These are phyloP conservation scores for Aspidoscelis tigris DNA, from an alignment of 2,113 vertebrate species.

Conservation along the genomic window DNA sequence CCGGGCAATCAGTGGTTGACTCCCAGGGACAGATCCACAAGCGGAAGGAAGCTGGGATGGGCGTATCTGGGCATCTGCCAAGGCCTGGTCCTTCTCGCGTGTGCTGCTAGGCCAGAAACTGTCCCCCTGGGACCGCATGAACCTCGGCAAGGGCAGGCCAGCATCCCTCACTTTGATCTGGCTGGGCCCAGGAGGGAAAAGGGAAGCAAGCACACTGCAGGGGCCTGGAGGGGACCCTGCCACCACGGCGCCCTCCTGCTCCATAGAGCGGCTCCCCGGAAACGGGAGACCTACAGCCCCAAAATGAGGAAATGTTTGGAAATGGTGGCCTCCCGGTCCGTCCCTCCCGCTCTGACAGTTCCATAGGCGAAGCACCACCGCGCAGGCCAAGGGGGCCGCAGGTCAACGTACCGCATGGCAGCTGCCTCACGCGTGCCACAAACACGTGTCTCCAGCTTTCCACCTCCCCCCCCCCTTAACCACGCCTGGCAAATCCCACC, in stretches of 20 bases:
- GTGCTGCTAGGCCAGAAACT: not conserved
- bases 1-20: not conserved
- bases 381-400: not conserved
- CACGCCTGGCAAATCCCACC: not conserved
- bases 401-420: not conserved
- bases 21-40: no score
- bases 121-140: not conserved
- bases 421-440: not conserved
- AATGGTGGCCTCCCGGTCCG: no score
- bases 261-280: no score
- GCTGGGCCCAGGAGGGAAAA: not conserved
- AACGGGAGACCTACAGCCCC: no score
- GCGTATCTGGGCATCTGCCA: not conserved
- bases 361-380: no score
- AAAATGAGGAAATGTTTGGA: no score
- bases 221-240: no score
- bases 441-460: not conserved
- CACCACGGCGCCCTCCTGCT: no score
- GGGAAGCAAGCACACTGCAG: not conserved
- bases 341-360: no score
- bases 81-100: not conserved
- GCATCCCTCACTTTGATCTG: not conserved
- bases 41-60: no score
- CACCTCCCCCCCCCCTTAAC: not conserved
- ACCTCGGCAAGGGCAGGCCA: no score